These are phyloP conservation scores for Allophyes oxyacanthae DNA, from an alignment of 2,888 invertebrate genomes.

Conservation along the genomic window DNA sequence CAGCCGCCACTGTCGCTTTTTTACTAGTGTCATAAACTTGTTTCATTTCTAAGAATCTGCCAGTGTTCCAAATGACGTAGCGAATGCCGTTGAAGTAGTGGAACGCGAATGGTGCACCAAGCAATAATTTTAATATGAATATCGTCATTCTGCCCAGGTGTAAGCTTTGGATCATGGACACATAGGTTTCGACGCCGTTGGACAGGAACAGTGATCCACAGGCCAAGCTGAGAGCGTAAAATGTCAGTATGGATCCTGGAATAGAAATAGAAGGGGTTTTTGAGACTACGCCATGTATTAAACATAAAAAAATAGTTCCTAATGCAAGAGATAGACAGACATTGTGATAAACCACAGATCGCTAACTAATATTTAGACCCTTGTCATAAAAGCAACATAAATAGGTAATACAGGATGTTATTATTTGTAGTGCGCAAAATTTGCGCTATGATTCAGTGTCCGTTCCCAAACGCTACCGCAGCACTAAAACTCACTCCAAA, in stretches of 20 bases:
- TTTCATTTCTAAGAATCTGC: conserved; percentile 62
- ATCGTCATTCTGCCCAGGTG: conserved; percentile 61
- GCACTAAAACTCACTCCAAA: no score
- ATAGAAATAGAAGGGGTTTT: conserved; percentile 19
- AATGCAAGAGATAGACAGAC: no score
- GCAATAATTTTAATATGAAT: conserved; percentile 67
- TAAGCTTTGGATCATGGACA: conserved; percentile 76
- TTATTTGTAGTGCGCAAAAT: no score
- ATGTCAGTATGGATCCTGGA: conserved; percentile 69
- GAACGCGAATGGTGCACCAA: conserved; percentile 72
- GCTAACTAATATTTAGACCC: no score
- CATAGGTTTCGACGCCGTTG: conserved; percentile 76
- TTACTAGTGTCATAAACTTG: conserved; percentile 64
- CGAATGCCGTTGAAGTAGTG: conserved; percentile 79
- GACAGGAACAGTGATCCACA: conserved; percentile 71
- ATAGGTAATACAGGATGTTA: no score
- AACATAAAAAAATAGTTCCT: no score
- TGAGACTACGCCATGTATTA: neutral
- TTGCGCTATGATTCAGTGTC: no score
- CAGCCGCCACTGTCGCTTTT: conserved; percentile 58
- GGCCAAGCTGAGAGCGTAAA: conserved; percentile 67
- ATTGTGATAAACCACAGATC: no score
- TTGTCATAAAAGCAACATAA: no score
- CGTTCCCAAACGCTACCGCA: no score
- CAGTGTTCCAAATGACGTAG: conserved; percentile 72